phyloP scores from a whole-genome alignment of 2,888 invertebrate genomes.

The Ctenicera cuprea region DNA sequence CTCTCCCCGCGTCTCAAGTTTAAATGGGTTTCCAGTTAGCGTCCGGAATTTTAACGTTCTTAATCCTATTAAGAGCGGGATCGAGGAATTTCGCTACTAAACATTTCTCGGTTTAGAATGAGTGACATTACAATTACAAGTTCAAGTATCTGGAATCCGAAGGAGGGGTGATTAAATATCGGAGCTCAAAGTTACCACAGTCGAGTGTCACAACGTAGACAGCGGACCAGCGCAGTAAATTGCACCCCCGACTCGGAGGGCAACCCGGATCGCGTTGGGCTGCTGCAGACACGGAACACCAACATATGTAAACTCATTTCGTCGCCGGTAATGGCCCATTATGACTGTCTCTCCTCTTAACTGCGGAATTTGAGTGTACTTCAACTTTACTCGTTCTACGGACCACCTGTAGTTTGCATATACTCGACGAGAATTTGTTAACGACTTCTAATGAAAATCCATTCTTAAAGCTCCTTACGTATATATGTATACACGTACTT shows the following conservation, averaged over 20 bases:
- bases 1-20: constrained; percentile 13
- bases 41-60: constrained; percentile 63
- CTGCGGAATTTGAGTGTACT: constrained; percentile 53
- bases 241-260: constrained; percentile 28
- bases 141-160: constrained; percentile 60
- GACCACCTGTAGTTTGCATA: constrained; percentile 60
- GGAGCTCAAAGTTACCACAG: constrained; percentile 58
- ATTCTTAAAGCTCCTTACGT: constrained; percentile 20
- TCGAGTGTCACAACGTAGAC: constrained; percentile 52
- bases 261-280: constrained; percentile 40
- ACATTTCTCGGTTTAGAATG: constrained; percentile 59
- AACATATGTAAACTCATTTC: constrained; percentile 64
- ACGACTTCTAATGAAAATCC: constrained; percentile 52
- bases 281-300: constrained; percentile 53
- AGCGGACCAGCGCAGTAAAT: constrained; percentile 54
- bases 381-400: constrained; percentile 49
- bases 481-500: too few species aligned
- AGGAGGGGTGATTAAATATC: constrained; percentile 59
- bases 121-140: constrained; percentile 62
- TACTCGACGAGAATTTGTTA: constrained; percentile 46
- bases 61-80: constrained; percentile 62
- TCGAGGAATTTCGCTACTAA: constrained; percentile 54
- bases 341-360: constrained; percentile 59
- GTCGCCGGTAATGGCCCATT: constrained; percentile 62
- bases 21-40: constrained; percentile 59